phyloP scores from a whole-genome alignment of 2,113 vertebrate genomes.

The Ciconia maguari region DNA sequence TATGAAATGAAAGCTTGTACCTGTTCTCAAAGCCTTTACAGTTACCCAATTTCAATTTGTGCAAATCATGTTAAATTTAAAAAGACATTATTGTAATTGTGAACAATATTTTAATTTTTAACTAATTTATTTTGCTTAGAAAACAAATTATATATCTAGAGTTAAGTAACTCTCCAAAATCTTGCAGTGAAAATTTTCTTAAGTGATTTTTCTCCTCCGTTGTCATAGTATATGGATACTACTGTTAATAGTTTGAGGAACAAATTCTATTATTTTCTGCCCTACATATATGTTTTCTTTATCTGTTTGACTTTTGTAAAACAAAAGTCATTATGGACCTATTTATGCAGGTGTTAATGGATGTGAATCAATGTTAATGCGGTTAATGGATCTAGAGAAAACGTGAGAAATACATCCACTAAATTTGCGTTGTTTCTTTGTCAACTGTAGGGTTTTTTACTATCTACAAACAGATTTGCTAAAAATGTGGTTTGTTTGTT shows the following conservation, averaged over 20 bases:
- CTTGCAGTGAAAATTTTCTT: not conserved
- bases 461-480: not conserved
- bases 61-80: not conserved
- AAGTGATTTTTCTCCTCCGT: not conserved
- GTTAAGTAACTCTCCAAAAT: not conserved
- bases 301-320: not conserved
- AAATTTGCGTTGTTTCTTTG: not conserved
- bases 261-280: not conserved
- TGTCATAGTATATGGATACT: not conserved
- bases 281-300: not conserved
- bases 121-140: not conserved
- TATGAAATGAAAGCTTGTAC: not conserved
- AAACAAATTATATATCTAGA: not conserved
- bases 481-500: not conserved
- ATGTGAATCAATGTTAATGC: not conserved
- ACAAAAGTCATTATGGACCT: not conserved
- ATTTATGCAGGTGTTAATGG: not conserved
- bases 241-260: not conserved
- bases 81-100: not conserved
- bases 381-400: not conserved
- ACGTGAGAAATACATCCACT: not conserved
- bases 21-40: not conserved
- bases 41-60: not conserved
- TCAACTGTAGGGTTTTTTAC: not conserved
- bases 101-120: not conserved